Percentiles rank a stretch among this genome's conserved stretches.
These are phyloP conservation scores for Istiophorus platypterus DNA, from an alignment of 2,113 vertebrate genomes.

Conservation along the genomic window DNA sequence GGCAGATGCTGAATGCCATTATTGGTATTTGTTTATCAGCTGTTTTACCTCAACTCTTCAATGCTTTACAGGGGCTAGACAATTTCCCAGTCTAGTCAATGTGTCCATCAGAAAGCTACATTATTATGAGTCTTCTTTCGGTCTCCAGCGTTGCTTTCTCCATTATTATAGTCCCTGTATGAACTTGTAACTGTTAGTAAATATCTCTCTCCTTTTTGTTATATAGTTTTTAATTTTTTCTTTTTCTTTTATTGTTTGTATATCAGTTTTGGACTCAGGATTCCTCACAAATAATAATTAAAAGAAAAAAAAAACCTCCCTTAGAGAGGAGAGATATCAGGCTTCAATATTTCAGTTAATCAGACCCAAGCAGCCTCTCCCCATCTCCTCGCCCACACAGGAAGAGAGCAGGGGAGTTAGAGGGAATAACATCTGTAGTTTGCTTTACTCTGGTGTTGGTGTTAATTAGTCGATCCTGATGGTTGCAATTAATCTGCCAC, in stretches of 20 bases:
- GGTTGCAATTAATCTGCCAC: constrained; percentile 73
- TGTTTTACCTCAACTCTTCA: constrained; percentile 2
- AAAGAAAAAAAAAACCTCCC: too few species aligned
- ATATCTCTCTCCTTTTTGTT: neutral
- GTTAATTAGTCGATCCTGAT: constrained; percentile 76
- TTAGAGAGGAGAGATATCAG: constrained; percentile 56
- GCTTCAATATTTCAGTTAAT: constrained; percentile 60
- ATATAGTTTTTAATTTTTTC: neutral
- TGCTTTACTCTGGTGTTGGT: constrained; percentile 59
- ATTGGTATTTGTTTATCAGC: neutral
- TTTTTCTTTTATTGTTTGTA: constrained; percentile 25
- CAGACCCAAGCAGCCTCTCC: constrained; percentile 22
- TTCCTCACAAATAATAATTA: constrained; percentile 55
- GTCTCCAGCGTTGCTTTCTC: neutral
- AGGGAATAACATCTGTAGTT: constrained; percentile 58
- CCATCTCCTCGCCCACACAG: constrained; percentile 27
- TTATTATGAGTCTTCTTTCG: neutral
- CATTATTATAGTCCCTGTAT: too few species aligned
- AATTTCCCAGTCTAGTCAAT: neutral
- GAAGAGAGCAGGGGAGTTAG: constrained; percentile 9
- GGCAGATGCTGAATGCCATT: too few species aligned
- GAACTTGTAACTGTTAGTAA: constrained; percentile 8
- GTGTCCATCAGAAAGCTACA: neutral
- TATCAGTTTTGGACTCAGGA: constrained; percentile 33
- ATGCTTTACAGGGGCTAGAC: constrained; percentile 11